Conservation (phyloP, 2,113 vertebrate species). For the Collichthys lucidus region DNA sequence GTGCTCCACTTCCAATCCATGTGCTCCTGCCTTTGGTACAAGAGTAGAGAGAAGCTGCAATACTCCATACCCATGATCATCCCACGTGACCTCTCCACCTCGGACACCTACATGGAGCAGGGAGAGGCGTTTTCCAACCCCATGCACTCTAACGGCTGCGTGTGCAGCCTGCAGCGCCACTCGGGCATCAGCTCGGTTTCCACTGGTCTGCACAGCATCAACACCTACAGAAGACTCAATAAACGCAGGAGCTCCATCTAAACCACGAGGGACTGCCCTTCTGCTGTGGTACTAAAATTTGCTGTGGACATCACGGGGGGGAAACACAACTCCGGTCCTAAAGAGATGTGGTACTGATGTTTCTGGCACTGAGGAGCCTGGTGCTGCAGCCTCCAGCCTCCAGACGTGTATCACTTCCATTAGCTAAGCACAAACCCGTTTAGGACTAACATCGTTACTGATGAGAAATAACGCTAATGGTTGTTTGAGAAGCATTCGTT, state of each 20-base stretch:
- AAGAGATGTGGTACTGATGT: background rate
- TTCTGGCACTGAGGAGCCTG: conserved; percentile 35
- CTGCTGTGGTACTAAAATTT: conserved; percentile 6
- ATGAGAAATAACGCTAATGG: conserved; percentile 44
- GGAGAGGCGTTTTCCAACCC: conserved; percentile 89
- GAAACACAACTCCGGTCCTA: conserved; percentile 2
- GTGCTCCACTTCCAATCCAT: conserved; percentile 97
- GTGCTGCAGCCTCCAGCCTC: conserved; percentile 27
- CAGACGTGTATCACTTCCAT: conserved; percentile 36
- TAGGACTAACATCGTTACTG: conserved; percentile 19
- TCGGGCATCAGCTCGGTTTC: conserved; percentile 95
- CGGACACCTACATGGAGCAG: conserved; percentile 92
- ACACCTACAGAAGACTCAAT: conserved; percentile 88
- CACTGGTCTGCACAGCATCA: conserved; percentile 92
- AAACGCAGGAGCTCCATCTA: conserved; percentile 93
- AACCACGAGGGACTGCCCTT: background rate
- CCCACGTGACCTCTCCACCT: conserved; percentile 92
- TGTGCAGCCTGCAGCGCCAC: conserved; percentile 87
- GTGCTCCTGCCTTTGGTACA: conserved; percentile 98
- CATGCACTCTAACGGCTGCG: conserved; percentile 88
- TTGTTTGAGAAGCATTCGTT: conserved; percentile 24
- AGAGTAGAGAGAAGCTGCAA: conserved; percentile 95
- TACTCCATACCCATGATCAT: conserved; percentile 98
- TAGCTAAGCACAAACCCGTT: conserved; percentile 59
- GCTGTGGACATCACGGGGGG: conserved; percentile 19